Conservation (phyloP, 1,140 invertebrate genomes). For the Drosophila leontia region DNA sequence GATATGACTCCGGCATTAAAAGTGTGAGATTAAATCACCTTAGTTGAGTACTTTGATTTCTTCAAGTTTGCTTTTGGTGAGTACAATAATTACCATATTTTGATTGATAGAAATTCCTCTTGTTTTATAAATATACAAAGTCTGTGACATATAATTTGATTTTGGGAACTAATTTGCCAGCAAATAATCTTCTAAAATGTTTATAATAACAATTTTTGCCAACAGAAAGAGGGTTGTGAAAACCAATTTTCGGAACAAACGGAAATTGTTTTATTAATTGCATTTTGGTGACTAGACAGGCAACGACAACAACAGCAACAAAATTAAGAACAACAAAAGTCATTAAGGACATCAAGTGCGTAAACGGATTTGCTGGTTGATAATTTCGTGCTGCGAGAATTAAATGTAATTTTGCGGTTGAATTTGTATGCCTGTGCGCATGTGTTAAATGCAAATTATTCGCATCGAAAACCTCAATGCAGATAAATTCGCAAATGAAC, state of each 20-base stretch:
- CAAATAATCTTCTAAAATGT: not conserved
- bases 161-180: not conserved
- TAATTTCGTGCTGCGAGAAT: constrained; percentile 39
- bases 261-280: constrained; percentile 30
- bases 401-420: constrained; percentile 67
- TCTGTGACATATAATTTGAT: constrained; percentile 1
- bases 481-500: constrained; percentile 50
- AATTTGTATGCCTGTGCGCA: constrained; percentile 25
- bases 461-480: constrained; percentile 46
- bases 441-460: constrained; percentile 48
- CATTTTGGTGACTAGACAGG: constrained; percentile 34
- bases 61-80: not conserved
- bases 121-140: not conserved
- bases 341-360: constrained; percentile 39
- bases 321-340: constrained; percentile 27
- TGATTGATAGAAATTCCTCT: not conserved
- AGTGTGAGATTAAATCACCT: not conserved
- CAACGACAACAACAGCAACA: not conserved
- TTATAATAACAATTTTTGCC: not conserved
- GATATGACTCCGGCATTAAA: constrained; percentile 8
- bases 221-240: not conserved
- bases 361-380: constrained; percentile 42
- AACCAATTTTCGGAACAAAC: not conserved
- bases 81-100: not conserved
- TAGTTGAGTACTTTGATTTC: not conserved